These are phyloP conservation scores for Paragorgia papillata DNA, from an alignment of 92 coral and sea anemone genomes.

Conservation along the genomic window DNA sequence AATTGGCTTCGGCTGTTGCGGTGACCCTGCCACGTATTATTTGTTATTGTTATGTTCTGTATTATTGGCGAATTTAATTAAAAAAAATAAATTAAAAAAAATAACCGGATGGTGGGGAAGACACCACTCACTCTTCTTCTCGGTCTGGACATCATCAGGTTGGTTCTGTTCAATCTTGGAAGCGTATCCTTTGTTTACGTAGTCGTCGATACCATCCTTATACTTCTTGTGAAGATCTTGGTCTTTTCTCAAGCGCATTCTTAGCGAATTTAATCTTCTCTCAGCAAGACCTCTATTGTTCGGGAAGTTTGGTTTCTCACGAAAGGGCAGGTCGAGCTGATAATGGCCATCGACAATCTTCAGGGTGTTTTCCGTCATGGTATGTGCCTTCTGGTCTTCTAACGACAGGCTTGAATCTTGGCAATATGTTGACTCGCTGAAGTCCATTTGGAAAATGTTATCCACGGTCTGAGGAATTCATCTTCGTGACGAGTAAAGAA, in stretches of 20 bases:
- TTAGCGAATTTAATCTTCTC: constrained; percentile 50
- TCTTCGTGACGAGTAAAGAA: constrained; percentile 11
- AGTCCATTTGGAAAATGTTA: constrained; percentile 26
- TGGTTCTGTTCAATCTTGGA: constrained; percentile 12
- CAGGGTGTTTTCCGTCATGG: not conserved
- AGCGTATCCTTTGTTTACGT: constrained; percentile 55
- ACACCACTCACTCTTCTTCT: constrained; percentile 34
- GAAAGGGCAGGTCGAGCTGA: constrained; percentile 46
- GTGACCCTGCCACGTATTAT: no score
- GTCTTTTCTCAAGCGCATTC: constrained; percentile 33
- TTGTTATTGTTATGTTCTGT: no score
- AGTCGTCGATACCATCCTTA: constrained; percentile 46
- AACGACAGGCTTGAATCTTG: constrained; percentile 22
- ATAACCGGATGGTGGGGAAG: constrained; percentile 55
- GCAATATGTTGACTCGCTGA: constrained; percentile 17
- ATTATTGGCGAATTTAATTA: no score
- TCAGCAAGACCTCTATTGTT: constrained; percentile 48
- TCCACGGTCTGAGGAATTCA: constrained; percentile 9
- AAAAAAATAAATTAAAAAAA: no score
- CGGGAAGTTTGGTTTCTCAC: constrained; percentile 37
- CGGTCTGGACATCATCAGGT: constrained; percentile 6
- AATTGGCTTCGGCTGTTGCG: no score
- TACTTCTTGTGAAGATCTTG: constrained; percentile 40
- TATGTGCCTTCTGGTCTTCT: constrained; percentile 37
- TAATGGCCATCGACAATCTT: constrained; percentile 11